These are phyloP conservation scores for Phengaris alcon DNA, from an alignment of 2,888 invertebrate genomes.

Conservation along the genomic window DNA sequence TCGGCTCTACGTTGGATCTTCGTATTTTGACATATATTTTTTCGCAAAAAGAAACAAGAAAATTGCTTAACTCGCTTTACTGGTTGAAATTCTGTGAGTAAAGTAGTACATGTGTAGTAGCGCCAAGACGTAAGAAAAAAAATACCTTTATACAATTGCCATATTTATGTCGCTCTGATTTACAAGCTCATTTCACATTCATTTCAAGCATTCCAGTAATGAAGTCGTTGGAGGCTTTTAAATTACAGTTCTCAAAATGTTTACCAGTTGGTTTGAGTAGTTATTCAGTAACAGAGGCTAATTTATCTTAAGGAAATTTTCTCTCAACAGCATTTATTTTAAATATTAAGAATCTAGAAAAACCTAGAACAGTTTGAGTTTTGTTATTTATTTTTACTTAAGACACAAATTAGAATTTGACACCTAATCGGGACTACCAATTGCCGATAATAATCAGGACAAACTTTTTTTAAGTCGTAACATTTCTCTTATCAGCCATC, in stretches of 20 bases:
- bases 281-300: no score
- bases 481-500: slow-evolving; percentile 14
- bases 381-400: no score
- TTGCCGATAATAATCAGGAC: no score
- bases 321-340: no score
- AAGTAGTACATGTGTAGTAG: background rate
- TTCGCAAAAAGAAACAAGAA: background rate
- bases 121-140: background rate
- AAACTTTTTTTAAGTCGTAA: no score
- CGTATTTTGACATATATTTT: slow-evolving; percentile 5
- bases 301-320: no score
- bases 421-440: no score
- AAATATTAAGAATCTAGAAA: no score
- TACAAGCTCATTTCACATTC: background rate
- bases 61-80: slow-evolving; percentile 9
- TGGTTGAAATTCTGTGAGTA: background rate
- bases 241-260: background rate
- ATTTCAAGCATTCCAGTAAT: background rate
- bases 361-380: no score
- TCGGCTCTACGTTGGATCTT: slow-evolving; percentile 4
- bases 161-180: background rate
- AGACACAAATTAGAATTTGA: no score
- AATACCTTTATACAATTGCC: background rate
- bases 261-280: background rate
- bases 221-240: background rate